phyloP scores from a whole-genome alignment of 2,888 invertebrate genomes.

The Phragmatobia fuliginosa region DNA sequence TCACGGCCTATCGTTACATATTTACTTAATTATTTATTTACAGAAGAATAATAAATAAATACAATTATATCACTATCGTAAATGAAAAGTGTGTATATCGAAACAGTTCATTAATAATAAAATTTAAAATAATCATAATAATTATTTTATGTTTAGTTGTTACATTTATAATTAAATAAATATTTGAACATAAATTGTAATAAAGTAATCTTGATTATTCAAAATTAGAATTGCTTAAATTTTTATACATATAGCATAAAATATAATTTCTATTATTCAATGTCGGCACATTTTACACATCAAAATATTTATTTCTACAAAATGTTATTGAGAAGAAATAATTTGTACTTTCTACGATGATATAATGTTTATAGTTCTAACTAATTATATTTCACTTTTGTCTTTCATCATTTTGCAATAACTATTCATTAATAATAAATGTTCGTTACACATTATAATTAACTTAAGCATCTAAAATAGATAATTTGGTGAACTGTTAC shows the following conservation, averaged over 20 bases:
- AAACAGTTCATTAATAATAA: background rate
- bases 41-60: background rate
- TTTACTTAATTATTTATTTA: constrained; percentile 11
- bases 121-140: background rate
- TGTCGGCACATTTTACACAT: constrained; percentile 24
- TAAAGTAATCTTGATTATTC: background rate
- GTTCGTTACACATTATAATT: constrained; percentile 37
- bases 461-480: constrained; percentile 36
- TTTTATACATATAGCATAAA: constrained; percentile 22
- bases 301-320: constrained; percentile 30
- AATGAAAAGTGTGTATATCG: constrained; percentile 2
- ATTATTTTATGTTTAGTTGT: background rate
- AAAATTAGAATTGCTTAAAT: background rate
- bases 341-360: constrained; percentile 53
- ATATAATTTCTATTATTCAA: constrained; percentile 34
- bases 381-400: constrained; percentile 83
- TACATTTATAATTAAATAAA: background rate
- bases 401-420: constrained; percentile 75
- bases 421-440: constrained; percentile 46
- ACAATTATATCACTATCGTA: constrained; percentile 8
- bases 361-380: constrained; percentile 55
- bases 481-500: constrained; percentile 29
- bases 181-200: background rate
- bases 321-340: constrained; percentile 36
- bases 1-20: constrained; percentile 20